Base-by-base conservation (phyloP, 2,888 invertebrate genomes). In the Chirona hameri region DNA sequence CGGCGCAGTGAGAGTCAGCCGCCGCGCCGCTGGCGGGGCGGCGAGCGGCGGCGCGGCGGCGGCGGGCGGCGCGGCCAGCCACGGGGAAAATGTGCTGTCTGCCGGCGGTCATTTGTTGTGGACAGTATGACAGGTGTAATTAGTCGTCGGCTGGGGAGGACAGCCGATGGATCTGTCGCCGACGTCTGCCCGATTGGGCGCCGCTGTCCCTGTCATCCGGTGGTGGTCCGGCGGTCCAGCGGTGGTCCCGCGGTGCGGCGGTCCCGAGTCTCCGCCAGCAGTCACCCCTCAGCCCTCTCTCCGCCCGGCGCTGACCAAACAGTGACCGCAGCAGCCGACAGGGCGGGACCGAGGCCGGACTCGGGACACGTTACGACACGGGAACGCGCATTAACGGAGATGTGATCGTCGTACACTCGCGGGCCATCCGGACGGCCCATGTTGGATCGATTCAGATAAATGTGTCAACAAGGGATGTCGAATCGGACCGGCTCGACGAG, bases 71-170 rank as follows among this genome's bases (percentile, higher is more conserved):
- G 24, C 31, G 72, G 72, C 72, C 18, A 15, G 72, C 29, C 65
- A n/a, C 2, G 76, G 46, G 46, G 76, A 76, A 46, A 76, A 46
- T 46, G 46, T 46, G 24, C 46, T 10, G 24, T 24, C 76, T 24
- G 24, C 21, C 39, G 24, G 10, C 12, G 76, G 76, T 46, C 76
- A 76, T 76, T 76, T 76, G 76, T 76, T 76, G 76, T 76, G 76
- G 76, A 76, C 76, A 76, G 76, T 76, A 76, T 76, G 76, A 76
- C 76, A 76, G 76, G 39, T 76, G 76, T 76, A 76, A 76, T 76
- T 76, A 76, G 76, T 46, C 24, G 10, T 76, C 76, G 46, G 76
- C 76, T 18, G 76, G 72, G 72, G 9, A n/a, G 72, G 72, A 31
- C 24, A 4, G 76, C 76, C 39, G 76, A 76, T 46, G 76, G 76